Conservation (phyloP, 2,888 invertebrate species). For the Leptinotarsa haldemani region DNA sequence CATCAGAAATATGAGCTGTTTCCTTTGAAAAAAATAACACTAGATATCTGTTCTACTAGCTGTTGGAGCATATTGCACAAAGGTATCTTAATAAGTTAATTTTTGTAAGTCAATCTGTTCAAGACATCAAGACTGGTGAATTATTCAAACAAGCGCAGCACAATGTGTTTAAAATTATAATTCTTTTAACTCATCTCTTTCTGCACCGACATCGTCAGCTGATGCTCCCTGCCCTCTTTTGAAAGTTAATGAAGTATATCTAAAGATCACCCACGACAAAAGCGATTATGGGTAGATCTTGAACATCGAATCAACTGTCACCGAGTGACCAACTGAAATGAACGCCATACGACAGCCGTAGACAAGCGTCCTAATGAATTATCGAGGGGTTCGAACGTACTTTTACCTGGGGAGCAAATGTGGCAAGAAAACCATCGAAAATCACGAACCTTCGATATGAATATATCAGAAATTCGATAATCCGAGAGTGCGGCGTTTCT, state of each 20-base stretch:
- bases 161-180: no score
- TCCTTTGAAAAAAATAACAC: no score
- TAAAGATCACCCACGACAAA: slow-evolving; percentile 26
- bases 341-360: slow-evolving; percentile 44
- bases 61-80: no score
- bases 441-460: slow-evolving; percentile 41
- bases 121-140: no score
- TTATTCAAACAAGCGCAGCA: no score
- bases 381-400: slow-evolving; percentile 43
- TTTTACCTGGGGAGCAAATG: slow-evolving; percentile 38
- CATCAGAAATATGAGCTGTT: no score
- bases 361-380: slow-evolving; percentile 47
- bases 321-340: slow-evolving; percentile 10
- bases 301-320: slow-evolving; percentile 14
- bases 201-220: not conserved
- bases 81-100: no score
- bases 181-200: not conserved
- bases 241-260: slow-evolving; percentile 22
- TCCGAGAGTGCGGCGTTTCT: slow-evolving; percentile 49
- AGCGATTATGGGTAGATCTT: slow-evolving; percentile 7
- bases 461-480: slow-evolving; percentile 51
- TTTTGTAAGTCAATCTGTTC: no score
- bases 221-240: no score
- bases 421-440: slow-evolving; percentile 46
- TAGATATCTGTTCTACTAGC: no score